Conservation (phyloP, 2,113 vertebrate genomes). For the Hemibagrus wyckioides region DNA sequence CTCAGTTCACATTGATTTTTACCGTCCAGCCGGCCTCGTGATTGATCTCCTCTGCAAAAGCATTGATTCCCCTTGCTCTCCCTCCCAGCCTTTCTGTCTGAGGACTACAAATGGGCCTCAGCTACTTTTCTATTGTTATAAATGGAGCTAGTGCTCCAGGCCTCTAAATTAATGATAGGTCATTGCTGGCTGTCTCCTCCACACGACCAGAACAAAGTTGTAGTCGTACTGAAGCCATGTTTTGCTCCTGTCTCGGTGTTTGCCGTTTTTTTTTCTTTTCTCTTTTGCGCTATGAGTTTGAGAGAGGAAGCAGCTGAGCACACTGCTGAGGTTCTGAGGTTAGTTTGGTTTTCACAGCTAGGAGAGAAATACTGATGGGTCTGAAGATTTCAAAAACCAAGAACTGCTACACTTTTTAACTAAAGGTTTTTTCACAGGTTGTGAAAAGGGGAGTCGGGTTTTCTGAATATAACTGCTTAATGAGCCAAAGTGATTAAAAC, state of each 20-base stretch:
- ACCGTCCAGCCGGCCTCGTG: constrained; percentile 56
- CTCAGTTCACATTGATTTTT: constrained; percentile 69
- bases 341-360: constrained; percentile 4
- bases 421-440: neutral
- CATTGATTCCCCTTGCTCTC: constrained; percentile 45
- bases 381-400: constrained; percentile 9
- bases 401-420: constrained; percentile 11
- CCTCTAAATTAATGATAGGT: constrained; percentile 49
- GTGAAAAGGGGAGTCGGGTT: neutral
- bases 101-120: constrained; percentile 50
- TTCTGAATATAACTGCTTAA: neutral
- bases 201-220: constrained; percentile 15
- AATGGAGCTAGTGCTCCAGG: constrained; percentile 49
- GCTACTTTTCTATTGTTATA: constrained; percentile 54
- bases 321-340: neutral
- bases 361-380: constrained; percentile 15
- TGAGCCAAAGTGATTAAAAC: neutral
- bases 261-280: neutral
- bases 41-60: constrained; percentile 65
- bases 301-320: constrained; percentile 1
- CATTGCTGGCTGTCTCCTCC: constrained; percentile 23
- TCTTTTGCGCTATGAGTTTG: neutral
- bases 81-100: constrained; percentile 42
- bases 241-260: constrained; percentile 7
- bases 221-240: constrained; percentile 10